phyloP scores from a whole-genome alignment of 2,888 invertebrate genomes.

The Drymonia ruficornis region DNA sequence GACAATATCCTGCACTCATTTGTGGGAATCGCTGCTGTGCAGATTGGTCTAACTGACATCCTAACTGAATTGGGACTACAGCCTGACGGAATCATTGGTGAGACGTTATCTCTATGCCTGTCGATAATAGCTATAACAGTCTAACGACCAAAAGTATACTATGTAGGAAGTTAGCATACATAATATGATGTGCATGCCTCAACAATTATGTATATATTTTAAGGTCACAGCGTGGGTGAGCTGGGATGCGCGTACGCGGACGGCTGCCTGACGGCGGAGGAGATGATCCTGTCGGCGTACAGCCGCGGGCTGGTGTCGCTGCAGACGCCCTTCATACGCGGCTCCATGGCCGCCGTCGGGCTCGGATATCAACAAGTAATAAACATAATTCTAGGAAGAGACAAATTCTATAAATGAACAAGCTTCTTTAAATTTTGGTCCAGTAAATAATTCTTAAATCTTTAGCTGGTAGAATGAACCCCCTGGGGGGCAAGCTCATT shows the following conservation, averaged over 20 bases:
- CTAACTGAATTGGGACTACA: constrained; percentile 82
- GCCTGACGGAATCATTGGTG: constrained; percentile 86
- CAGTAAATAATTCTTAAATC: no score
- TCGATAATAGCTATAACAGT: no score
- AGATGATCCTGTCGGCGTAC: constrained; percentile 93
- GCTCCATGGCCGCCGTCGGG: constrained; percentile 96
- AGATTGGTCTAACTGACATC: constrained; percentile 82
- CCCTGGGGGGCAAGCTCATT: no score
- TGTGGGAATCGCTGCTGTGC: constrained; percentile 89
- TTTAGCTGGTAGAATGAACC: no score
- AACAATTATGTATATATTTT: no score
- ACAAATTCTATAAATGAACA: no score
- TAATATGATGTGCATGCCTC: no score
- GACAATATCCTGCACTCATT: constrained; percentile 89
- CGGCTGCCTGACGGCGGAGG: constrained; percentile 93
- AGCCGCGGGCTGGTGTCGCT: constrained; percentile 91
- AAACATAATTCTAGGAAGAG: no score
- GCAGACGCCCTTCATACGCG: constrained; percentile 87
- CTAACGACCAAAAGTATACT: no score
- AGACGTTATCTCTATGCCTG: background rate
- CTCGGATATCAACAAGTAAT: constrained; percentile 81
- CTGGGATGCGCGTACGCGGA: constrained; percentile 98
- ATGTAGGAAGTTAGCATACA: no score
- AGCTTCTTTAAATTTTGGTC: no score
- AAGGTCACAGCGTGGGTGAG: constrained; percentile 98